Base-by-base conservation (phyloP, 2,888 invertebrate species). In the Esperia sulphurella region DNA sequence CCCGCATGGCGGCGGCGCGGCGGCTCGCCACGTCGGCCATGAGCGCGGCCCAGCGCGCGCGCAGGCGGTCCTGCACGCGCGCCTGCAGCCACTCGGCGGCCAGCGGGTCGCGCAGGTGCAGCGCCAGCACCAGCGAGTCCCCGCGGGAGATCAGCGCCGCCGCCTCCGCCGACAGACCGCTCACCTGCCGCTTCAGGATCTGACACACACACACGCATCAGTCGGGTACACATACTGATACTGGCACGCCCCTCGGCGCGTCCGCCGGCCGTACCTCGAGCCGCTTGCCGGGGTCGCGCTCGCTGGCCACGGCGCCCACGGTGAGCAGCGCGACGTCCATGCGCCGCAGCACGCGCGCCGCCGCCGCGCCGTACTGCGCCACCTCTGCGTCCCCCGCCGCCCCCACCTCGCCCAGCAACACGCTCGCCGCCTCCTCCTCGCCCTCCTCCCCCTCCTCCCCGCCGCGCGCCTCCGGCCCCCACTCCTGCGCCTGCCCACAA, bases 131-230 rank as follows among this genome's bases (percentile, higher is more conserved):
- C 40, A 95, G 83, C 49, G 93, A 92, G 77, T 95, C 95, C 0
- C 95, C 95, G 68, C 93, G 93, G 13, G 95, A 95, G 56, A 95
- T 95, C 31, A 95, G 83, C 49, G 93, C 92, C 6, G 95, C 95
- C 51, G 95, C 95, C 72, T 94, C 95, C 1, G 94, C 94, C 9
- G 95, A 95, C 54, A 95, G 76, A 48, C 83, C 82, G 31, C 91
- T 91, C 53, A 93, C 73, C 74, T 93, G 93, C 58, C 89, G 82
- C 69, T 94, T 93, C 54, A 94, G 70, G 50, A 92, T 85, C 93
- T 93, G 63, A 37, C 37, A 38, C 43, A 14, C 7, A 5, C 10
- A 12, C 37, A n/a, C 14, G 12, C 31, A 30, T n/a, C 14, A 37
- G 8, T 3, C n/a, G 1, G 21, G 29, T 5, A 21, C 21, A 5